These are phyloP conservation scores for Pterocles gutturalis DNA, from an alignment of 2,113 vertebrate species.

Conservation along the genomic window DNA sequence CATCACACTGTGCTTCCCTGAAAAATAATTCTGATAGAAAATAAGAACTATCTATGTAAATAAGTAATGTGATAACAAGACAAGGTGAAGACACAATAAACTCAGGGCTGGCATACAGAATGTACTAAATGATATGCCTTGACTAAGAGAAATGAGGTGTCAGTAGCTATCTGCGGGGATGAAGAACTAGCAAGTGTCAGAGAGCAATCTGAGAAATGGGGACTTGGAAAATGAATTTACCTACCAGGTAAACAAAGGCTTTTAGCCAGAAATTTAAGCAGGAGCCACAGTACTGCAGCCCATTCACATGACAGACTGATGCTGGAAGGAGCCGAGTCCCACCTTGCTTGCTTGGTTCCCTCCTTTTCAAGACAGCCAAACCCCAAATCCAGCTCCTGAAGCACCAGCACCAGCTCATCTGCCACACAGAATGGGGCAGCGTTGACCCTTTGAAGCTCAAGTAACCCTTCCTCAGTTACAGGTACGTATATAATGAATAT, in stretches of 20 bases:
- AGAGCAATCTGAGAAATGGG: neutral
- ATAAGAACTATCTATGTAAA: neutral
- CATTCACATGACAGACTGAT: neutral
- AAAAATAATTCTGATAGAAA: conserved; percentile 32
- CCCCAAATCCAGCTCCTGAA: neutral
- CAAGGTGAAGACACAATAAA: neutral
- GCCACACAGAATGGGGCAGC: neutral
- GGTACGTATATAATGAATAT: neutral
- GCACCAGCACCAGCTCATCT: neutral
- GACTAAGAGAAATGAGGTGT: neutral
- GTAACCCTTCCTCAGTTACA: neutral
- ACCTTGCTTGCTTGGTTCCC: neutral
- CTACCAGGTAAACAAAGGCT: neutral
- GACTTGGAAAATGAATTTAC: neutral
- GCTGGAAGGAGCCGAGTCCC: neutral
- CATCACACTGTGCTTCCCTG: neutral
- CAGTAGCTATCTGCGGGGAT: neutral
- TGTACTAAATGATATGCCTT: neutral
- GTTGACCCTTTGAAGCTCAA: neutral
- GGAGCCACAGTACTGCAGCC: neutral
- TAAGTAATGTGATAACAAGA: neutral
- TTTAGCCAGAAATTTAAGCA: neutral
- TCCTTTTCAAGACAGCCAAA: neutral
- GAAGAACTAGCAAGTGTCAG: neutral
- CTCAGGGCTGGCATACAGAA: neutral